A percentile compares a stretch with the other conserved stretches of the same genome.
Conservation (phyloP, 2,888 invertebrate species). For the Polydrusus tereticollis region DNA sequence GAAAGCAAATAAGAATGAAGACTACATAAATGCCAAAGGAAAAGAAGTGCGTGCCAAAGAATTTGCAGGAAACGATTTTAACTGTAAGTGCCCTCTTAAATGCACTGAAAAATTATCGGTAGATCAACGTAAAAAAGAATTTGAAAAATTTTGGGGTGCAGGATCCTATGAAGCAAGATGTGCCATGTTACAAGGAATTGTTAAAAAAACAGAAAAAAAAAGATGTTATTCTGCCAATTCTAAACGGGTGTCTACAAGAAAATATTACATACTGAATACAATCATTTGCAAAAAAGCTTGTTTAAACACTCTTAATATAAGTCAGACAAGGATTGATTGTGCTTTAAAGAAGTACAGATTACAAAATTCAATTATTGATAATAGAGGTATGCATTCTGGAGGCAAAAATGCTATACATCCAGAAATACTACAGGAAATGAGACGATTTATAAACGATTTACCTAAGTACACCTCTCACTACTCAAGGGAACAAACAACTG, state of each 20-base stretch:
- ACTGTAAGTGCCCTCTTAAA: not conserved
- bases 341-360: not conserved
- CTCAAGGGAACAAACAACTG: not conserved
- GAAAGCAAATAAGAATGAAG: not conserved
- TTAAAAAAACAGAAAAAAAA: not conserved
- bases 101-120: not conserved
- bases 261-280: not conserved
- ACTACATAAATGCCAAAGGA: not conserved
- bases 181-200: not conserved
- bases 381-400: not conserved
- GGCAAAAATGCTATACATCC: not conserved
- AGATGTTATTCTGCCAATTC: not conserved
- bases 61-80: not conserved
- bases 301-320: not conserved
- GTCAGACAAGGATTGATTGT: not conserved
- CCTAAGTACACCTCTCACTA: not conserved
- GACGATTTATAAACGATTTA: not conserved
- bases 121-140: not conserved
- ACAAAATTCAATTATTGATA: not conserved
- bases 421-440: not conserved
- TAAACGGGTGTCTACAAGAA: not conserved
- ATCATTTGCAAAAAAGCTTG: not conserved
- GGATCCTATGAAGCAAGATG: constrained; percentile 4
- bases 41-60: not conserved
- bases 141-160: not conserved